Base-by-base conservation (phyloP, 2,113 vertebrate genomes). In the Naja naja region DNA sequence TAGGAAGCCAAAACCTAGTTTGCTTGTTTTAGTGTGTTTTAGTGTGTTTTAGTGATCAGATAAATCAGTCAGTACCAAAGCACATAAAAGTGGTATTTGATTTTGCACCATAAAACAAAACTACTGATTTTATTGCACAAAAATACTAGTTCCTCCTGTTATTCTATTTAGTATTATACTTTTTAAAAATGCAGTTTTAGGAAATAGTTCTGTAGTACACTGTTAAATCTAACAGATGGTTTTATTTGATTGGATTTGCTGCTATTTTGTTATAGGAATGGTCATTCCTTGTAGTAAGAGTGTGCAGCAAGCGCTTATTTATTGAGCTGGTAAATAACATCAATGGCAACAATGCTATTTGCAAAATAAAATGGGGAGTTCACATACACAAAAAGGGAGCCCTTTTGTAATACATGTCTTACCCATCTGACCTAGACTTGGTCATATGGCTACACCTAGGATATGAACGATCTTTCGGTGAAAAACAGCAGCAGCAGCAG, bases 341-440 rank as follows among this genome's bases (percentile, higher is more conserved):
- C 91, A 1, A 64, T 34, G 89, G 93, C 22, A 94, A 87, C 54
- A 92, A 92, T 92, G 93, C 1, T 93, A 3, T 22, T 94, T 92
- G 86, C 25, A 93, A 97, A 90, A 55, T 93, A 95, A 95, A 55
- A 90, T 64, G 81, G n/a, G 47, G 23, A 53, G 60, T n/a, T 47
- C 39, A 92, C 49, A 23, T 43, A 90, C 85, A 5, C 54, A 11
- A 92, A 60, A 89, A 49, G 91, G 20, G 5, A 92, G 88, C 7
- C 95, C 58, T 64, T 89, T 22, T 23, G 85, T 93, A 91, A 58
- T 92, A 92, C 0, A 34, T 95, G 10, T 47, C 52, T 69, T 90
- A 6, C 88, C 43, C 86, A 95, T 34, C 47, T 34, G 94, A 91
- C 23, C 14, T 60, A 93, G 20, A 22, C 25, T 2, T 94, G 93